A percentile compares a stretch with the other conserved stretches of the same genome.
phyloP scores from a whole-genome alignment of 35 echinoderm and acorn worm species.

The Patiria miniata region DNA sequence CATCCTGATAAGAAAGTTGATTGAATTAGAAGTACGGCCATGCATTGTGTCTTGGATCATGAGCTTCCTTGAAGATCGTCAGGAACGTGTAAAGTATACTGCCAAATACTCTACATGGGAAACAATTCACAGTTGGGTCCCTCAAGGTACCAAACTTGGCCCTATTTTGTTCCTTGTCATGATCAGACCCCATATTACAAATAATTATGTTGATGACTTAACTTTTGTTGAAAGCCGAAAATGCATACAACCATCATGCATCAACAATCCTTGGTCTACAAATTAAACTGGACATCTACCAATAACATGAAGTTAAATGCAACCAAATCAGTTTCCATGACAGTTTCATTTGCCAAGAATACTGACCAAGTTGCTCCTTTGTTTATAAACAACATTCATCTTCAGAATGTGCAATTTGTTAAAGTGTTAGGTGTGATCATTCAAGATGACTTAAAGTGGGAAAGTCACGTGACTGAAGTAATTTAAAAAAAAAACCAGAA shows the following conservation, averaged over 20 bases:
- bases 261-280: not conserved
- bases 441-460: not conserved
- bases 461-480: not conserved
- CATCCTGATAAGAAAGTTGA: too few relatives aligned
- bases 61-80: too few relatives aligned
- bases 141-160: not conserved
- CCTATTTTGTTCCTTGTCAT: constrained; percentile 8
- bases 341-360: not conserved
- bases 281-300: not conserved
- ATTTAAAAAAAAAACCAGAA: not conserved
- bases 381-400: not conserved
- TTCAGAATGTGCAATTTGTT: constrained; percentile 8
- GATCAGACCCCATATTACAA: not conserved
- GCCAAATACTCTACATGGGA: not conserved
- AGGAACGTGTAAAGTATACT: too few relatives aligned
- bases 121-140: not conserved
- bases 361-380: not conserved
- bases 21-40: too few relatives aligned
- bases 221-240: constrained; percentile 11
- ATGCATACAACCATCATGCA: constrained; percentile 7
- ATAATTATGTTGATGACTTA: constrained; percentile 6
- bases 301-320: constrained; percentile 9
- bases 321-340: not conserved
- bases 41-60: too few relatives aligned
- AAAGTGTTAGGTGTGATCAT: not conserved